These are phyloP conservation scores for Limnothrissa miodon DNA, from an alignment of 2,113 vertebrate species.

Conservation along the genomic window DNA sequence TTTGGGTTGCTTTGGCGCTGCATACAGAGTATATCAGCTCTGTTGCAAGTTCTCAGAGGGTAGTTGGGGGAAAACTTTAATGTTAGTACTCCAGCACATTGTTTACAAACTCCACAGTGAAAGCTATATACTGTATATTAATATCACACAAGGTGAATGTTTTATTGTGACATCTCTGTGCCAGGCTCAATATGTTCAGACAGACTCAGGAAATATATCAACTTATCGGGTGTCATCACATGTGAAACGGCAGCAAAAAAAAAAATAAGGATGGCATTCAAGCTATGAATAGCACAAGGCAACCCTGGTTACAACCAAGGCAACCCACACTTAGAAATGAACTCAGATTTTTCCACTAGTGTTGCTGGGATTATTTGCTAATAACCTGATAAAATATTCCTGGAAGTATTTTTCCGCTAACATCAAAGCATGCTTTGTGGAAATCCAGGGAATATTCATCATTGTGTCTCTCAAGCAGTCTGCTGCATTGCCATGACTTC, in stretches of 20 bases:
- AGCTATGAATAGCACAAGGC: not conserved
- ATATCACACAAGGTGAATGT: not conserved
- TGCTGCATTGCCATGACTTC: not conserved
- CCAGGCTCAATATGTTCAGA: not conserved
- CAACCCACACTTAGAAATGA: not conserved
- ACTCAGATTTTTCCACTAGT: not conserved
- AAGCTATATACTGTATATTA: not conserved
- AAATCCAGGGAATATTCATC: constrained; percentile 2
- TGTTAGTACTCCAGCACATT: not conserved
- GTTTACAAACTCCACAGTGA: not conserved
- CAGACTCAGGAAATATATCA: not conserved
- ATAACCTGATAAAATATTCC: constrained; percentile 14
- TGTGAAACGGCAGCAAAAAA: not conserved
- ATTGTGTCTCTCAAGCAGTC: not conserved
- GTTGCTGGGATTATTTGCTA: not conserved
- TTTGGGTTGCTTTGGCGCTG: not conserved
- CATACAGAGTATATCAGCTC: not conserved
- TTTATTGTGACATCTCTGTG: not conserved
- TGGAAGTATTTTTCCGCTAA: not conserved
- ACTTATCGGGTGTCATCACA: not conserved
- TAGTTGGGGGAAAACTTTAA: not conserved
- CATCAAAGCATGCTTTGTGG: not conserved
- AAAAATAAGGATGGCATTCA: not conserved
- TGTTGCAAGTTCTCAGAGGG: not conserved
- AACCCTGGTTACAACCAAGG: not conserved